phyloP scores from a whole-genome alignment of 2,113 vertebrate genomes.

The Cyphotilapia sp. region DNA sequence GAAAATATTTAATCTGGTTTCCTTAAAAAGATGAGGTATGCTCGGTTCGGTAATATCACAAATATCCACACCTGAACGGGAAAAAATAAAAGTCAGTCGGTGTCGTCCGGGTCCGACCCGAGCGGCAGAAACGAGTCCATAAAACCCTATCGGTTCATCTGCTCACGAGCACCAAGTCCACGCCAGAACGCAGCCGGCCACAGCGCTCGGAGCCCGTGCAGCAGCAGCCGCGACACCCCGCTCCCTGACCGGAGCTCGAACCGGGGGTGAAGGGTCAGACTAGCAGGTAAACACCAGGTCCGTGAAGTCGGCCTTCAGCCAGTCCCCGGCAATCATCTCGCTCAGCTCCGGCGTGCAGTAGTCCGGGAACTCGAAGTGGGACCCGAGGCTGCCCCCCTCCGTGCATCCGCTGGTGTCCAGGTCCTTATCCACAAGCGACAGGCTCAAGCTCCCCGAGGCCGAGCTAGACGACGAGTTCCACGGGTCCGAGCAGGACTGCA shows the following conservation, averaged over 20 bases:
- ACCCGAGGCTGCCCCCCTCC: conserved; percentile 80
- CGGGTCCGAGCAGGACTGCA: conserved; percentile 70
- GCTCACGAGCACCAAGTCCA: conserved; percentile 12
- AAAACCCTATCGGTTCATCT: conserved; percentile 66
- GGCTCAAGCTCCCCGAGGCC: conserved; percentile 76
- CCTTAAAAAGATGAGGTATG: conserved; percentile 95
- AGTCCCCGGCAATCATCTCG: conserved; percentile 94
- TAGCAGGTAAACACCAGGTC: conserved; percentile 90
- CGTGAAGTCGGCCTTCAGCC: conserved; percentile 91
- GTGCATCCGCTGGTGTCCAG: conserved; percentile 84
- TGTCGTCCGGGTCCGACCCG: conserved; percentile 57
- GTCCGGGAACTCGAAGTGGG: conserved; percentile 96
- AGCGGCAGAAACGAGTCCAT: conserved; percentile 57
- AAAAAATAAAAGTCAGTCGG: background rate
- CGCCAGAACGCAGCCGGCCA: background rate
- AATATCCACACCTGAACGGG: conserved; percentile 77
- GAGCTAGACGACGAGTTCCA: conserved; percentile 25
- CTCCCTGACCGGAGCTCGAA: background rate
- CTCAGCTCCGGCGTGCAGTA: conserved; percentile 94
- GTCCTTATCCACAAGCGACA: conserved; percentile 91
- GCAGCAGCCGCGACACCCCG: background rate
- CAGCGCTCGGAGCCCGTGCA: background rate
- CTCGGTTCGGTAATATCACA: conserved; percentile 83
- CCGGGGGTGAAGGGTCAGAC: conserved; percentile 53
- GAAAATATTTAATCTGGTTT: conserved; percentile 91